Conservation (phyloP, 2,888 invertebrate genomes). For the Conops quadrifasciatus region DNA sequence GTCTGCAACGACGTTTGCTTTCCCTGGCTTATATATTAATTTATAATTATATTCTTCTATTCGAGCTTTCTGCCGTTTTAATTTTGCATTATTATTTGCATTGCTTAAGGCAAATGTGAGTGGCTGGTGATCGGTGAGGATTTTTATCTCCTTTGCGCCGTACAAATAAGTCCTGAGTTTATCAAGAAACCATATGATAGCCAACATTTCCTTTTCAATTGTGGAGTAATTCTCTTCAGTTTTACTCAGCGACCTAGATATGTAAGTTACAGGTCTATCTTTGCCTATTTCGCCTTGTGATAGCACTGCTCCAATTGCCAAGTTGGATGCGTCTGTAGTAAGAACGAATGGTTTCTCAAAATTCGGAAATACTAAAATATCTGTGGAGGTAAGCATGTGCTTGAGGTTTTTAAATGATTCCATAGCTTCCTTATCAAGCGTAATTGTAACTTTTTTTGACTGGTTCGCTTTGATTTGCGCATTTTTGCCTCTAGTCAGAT, state of each 20-base stretch:
- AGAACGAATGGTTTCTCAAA: constrained; percentile 41
- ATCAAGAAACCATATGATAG: constrained; percentile 34
- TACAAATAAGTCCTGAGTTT: constrained; percentile 32
- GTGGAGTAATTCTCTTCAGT: constrained; percentile 34
- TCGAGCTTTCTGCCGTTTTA: no score
- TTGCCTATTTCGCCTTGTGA: constrained; percentile 37
- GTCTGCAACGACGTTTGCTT: background rate
- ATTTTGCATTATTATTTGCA: no score
- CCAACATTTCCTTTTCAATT: constrained; percentile 39
- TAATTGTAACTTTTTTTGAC: constrained; percentile 31
- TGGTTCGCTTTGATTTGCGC: constrained; percentile 34
- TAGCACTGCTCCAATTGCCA: constrained; percentile 38
- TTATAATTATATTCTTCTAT: constrained; percentile 11
- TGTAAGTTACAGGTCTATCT: constrained; percentile 26
- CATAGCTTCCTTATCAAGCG: constrained; percentile 20
- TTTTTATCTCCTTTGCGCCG: constrained; percentile 34
- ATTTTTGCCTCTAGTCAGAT: constrained; percentile 30
- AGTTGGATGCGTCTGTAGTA: constrained; percentile 42
- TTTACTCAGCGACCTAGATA: constrained; percentile 32
- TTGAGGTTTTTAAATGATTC: constrained; percentile 36
- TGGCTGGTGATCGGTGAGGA: constrained; percentile 26
- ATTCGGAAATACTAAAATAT: constrained; percentile 41
- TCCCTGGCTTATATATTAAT: background rate
- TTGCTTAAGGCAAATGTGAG: background rate
- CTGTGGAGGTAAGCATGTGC: constrained; percentile 32